Percentiles rank a stretch among this genome's conserved stretches.
phyloP scores from a whole-genome alignment of 2,797 vertebrate species.

The Antrozous pallidus region DNA sequence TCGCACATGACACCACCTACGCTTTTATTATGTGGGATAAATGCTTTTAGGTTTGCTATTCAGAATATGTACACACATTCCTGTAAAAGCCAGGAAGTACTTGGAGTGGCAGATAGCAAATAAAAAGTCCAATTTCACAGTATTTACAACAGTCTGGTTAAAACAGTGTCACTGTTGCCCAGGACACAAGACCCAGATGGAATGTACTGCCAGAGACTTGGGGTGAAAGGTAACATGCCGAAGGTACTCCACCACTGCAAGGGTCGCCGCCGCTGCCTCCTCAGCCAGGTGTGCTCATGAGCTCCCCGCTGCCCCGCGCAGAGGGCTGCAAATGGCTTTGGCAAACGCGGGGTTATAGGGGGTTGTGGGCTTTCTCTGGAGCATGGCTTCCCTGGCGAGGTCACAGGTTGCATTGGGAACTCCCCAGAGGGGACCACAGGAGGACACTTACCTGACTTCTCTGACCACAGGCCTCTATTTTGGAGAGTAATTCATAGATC shows the following conservation, averaged over 20 bases:
- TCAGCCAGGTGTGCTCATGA: accelerated
- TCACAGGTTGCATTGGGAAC: neutral
- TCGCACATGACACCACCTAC: no score
- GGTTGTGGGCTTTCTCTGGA: neutral
- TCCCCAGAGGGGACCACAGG: neutral
- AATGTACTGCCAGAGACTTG: accelerated
- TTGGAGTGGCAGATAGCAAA: neutral
- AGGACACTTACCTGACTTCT: accelerated
- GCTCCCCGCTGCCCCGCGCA: accelerated
- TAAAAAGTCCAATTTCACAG: neutral
- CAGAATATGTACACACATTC: neutral
- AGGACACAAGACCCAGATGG: neutral
- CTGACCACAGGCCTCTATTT: no score
- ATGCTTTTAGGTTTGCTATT: neutral
- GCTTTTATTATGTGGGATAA: no score
- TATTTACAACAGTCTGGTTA: no score
- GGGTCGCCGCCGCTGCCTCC: accelerated
- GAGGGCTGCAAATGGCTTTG: accelerated
- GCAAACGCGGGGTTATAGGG: neutral
- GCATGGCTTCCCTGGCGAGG: neutral
- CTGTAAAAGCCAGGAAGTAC: neutral
- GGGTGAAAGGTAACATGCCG: accelerated
- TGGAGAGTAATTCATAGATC: accelerated
- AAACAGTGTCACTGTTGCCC: accelerated
- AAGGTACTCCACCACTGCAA: neutral